A percentile compares a stretch with the other conserved stretches of the same genome.
Evolutionary conservation across 2,113 vertebrate species (phyloP).

Genomic region (Petromus typicus): DNA sequence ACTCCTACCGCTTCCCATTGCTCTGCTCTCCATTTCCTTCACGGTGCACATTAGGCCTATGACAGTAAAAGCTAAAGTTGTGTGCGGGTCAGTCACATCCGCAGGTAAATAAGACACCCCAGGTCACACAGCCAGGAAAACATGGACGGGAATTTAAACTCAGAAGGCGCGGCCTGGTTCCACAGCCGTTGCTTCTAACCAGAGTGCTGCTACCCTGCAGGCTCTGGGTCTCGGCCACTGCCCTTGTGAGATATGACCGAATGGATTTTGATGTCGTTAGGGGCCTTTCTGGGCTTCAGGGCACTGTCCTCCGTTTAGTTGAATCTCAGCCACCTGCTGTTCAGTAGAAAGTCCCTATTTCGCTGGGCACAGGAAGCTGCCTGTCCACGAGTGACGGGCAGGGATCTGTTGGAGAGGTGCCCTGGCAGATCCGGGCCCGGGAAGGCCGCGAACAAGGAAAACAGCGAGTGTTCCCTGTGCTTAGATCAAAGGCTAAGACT

Average conservation of each 20-base stretch:
- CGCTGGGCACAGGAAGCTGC: background rate
- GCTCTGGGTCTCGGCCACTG: background rate
- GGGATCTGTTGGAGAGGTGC: background rate
- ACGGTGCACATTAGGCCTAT: too few species aligned
- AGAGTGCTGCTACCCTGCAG: background rate
- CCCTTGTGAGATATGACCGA: background rate
- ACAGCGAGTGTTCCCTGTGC: background rate
- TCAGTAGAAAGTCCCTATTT: background rate
- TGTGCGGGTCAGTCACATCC: accelerated
- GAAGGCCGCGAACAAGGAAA: background rate
- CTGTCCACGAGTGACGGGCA: background rate
- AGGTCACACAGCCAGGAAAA: background rate
- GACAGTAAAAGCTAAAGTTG: too few species aligned
- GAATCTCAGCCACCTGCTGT: background rate
- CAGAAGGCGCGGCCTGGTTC: background rate
- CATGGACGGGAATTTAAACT: background rate
- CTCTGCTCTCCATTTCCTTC: too few species aligned
- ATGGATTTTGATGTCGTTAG: background rate
- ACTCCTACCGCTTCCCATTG: too few species aligned
- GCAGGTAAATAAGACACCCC: background rate
- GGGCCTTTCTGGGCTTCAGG: background rate
- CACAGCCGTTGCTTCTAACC: background rate
- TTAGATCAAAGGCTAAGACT: background rate
- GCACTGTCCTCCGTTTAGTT: background rate
- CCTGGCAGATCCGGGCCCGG: background rate